Evolutionary conservation across 2,888 invertebrate genomes (phyloP), one percentile per base, ranked within the genome.

Genomic region (Blastobasis adustella): DNA sequence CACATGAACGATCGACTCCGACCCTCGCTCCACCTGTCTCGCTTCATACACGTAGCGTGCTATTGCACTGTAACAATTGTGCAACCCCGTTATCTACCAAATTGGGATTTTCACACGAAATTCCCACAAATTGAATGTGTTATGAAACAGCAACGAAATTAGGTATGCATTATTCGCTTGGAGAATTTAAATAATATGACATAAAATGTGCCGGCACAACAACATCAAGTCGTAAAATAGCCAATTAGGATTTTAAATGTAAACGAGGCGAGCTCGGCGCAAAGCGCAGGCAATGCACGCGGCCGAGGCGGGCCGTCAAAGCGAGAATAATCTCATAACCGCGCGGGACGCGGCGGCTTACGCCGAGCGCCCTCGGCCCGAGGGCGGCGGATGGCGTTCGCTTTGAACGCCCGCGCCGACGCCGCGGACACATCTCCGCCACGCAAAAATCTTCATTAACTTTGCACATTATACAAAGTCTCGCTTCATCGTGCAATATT

Each of bases 251-350:
- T 76, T 78, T 77, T 67, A 75, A 79, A 78, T 77, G 63, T 71
- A 68, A 72, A 70, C 71, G 67, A 72, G 66, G 64, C 65, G 62
- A 61, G 69, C 63, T 61, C 63, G 61, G 71, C 66, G 67, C 70
- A 71, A 77, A 76, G 78, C 65, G 71, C 77, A 75, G 66, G 65
- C 66, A 61, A 65, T 69, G 71, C 69, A 74, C 69, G 69, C 73
- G 68, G 66, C 67, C 64, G 66, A 66, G 71, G 70, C 69, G 67
- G 58, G 67, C 71, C 75, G 79, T 81, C 83, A 83, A 83, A 85
- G 83, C 78, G 77, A 79, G 76, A 78, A 78, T 85, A 82, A 85
- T 84, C 82, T 82, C 82, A 84, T 85, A 84, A 85, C 81, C 72
- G 74, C 72, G 73, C 42, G 9, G 9, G 76, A 73, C 79, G 74